Evolutionary conservation across 2,888 invertebrate species (phyloP).

Genomic region (Spisula subtruncata): DNA sequence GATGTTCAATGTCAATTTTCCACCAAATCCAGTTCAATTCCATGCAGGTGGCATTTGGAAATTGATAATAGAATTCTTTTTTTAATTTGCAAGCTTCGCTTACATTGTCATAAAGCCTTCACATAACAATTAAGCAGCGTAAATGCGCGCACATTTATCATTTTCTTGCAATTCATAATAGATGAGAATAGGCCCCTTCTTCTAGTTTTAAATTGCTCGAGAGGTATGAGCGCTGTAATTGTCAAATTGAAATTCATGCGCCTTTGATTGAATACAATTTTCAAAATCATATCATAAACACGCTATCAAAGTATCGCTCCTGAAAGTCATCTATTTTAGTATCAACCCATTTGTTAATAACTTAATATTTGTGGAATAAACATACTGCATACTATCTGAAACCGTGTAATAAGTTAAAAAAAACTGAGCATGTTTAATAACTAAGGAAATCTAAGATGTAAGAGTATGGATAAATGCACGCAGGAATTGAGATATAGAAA

Average conservation of each 20-base stretch:
- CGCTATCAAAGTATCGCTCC: conserved; percentile 3
- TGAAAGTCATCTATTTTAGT: conserved; percentile 23
- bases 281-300: conserved; percentile 23
- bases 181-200: conserved; percentile 51
- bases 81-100: conserved; percentile 53
- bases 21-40: conserved; percentile 60
- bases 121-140: conserved; percentile 50
- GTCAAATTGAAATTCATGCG: conserved; percentile 48
- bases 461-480: background rate
- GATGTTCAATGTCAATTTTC: conserved; percentile 56
- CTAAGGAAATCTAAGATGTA: background rate
- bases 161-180: conserved; percentile 67
- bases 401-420: conserved; percentile 18
- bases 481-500: background rate
- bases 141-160: conserved; percentile 58
- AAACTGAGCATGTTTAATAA: background rate
- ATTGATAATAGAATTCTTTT: conserved; percentile 58
- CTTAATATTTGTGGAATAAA: conserved; percentile 23
- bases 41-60: conserved; percentile 58
- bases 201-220: conserved; percentile 40
- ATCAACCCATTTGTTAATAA: conserved; percentile 19
- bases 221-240: conserved; percentile 22
- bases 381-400: conserved; percentile 11
- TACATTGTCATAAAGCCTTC: conserved; percentile 60
- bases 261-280: conserved; percentile 35